Percentiles rank a stretch among this genome's conserved stretches.
phyloP scores from a whole-genome alignment of 2,113 vertebrate species.

The Nanorana parkeri region DNA sequence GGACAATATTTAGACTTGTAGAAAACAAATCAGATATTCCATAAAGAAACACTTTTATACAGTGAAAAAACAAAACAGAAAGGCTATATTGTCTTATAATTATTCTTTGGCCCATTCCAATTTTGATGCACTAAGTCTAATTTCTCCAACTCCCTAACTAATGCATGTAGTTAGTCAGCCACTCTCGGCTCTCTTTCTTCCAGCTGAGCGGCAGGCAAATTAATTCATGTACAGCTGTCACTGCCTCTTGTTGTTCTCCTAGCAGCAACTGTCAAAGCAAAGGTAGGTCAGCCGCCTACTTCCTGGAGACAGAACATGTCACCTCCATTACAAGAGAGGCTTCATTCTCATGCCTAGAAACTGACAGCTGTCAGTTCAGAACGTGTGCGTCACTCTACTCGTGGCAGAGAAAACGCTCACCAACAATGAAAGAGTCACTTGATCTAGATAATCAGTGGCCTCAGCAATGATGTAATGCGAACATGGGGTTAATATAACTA shows the following conservation, averaged over 20 bases:
- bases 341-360: slow-evolving; percentile 49
- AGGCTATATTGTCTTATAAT: slow-evolving; percentile 22
- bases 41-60: no score
- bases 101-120: slow-evolving; percentile 31
- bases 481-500: background rate
- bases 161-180: slow-evolving; percentile 50
- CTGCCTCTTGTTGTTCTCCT: slow-evolving; percentile 26
- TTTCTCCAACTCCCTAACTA: slow-evolving; percentile 45
- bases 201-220: slow-evolving; percentile 38
- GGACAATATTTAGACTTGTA: no score
- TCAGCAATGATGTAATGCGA: background rate
- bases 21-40: no score
- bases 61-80: background rate
- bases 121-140: slow-evolving; percentile 19
- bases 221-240: slow-evolving; percentile 26
- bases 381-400: slow-evolving; percentile 40
- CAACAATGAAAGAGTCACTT: slow-evolving; percentile 16
- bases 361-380: slow-evolving; percentile 35
- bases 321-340: slow-evolving; percentile 22
- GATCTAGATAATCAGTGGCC: background rate
- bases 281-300: background rate
- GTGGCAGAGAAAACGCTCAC: slow-evolving; percentile 33
- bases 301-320: slow-evolving; percentile 38
- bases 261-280: background rate
- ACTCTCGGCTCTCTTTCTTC: slow-evolving; percentile 46